phyloP scores from a whole-genome alignment of 2,113 vertebrate genomes.

The Gambusia holbrooki region DNA sequence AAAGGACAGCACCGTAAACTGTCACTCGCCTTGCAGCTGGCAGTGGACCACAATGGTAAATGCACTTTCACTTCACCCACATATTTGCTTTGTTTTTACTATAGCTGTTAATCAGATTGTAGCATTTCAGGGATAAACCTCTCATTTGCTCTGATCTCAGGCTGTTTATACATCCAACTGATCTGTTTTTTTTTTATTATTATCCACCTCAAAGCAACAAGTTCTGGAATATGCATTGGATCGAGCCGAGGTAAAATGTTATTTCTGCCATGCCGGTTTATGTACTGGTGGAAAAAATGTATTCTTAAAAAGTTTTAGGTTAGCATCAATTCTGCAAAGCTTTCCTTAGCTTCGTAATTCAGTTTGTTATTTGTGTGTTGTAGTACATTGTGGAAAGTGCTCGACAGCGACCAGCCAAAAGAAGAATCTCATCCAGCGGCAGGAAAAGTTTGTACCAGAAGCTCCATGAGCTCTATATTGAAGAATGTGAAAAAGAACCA shows the following conservation, averaged over 20 bases:
- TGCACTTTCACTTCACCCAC: neutral
- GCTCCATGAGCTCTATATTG: slow-evolving; percentile 96
- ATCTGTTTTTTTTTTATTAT: neutral
- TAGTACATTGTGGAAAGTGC: slow-evolving; percentile 99
- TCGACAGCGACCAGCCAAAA: slow-evolving; percentile 93
- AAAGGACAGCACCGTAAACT: slow-evolving; percentile 79
- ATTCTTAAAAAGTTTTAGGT: neutral
- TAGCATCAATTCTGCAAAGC: neutral
- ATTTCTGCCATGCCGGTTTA: neutral
- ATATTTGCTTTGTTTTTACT: neutral
- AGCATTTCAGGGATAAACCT: no score
- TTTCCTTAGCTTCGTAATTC: neutral
- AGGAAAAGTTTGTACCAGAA: slow-evolving; percentile 98
- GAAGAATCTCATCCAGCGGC: slow-evolving; percentile 89
- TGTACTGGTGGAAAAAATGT: neutral
- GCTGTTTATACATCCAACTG: slow-evolving; percentile 1
- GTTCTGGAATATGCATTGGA: slow-evolving; percentile 97
- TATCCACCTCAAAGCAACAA: slow-evolving; percentile 85
- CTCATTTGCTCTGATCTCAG: neutral
- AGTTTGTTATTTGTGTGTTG: slow-evolving; percentile 31
- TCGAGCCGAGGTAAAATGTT: slow-evolving; percentile 90
- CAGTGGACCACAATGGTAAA: slow-evolving; percentile 83
- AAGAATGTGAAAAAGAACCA: slow-evolving; percentile 99
- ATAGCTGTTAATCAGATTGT: neutral
- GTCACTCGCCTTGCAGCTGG: slow-evolving; percentile 76